Base-by-base conservation (phyloP, 2,888 invertebrate species). In the Balanococcus diminutus region DNA sequence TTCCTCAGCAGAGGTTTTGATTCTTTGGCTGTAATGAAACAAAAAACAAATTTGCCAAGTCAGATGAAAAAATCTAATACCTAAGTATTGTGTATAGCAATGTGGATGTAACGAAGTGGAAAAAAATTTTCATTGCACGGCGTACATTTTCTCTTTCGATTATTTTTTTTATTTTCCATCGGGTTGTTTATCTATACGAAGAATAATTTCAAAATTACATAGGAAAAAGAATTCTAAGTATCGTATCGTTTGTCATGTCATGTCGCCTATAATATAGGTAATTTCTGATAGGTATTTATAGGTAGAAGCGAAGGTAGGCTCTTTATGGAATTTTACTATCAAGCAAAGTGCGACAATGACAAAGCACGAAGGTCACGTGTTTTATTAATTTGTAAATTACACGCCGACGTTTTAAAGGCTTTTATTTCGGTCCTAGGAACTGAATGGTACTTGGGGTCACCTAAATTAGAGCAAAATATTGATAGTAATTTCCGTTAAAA, bases 401-500 rank as follows among this genome's bases (percentile, higher is more conserved):
- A n/a, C 32, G 25, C 19, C 22, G 75, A 79, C 75, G 75, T 36
- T 36, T 79, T 36, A 79, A 79, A 79, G 46, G 32, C 46, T 81
- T 81, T 42, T 81, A 51, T 82, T 16, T 51, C 56, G 82, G 82
- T 82, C 32, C 82, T 82, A 82, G 82, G 82, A 56, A 51, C 82
- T 51, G 82, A 82, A 82, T 82, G 82, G 82, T 82, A 82, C 82
- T 82, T 82, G 82, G 11, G 56, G 31, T 56, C 31, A 56, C 56
- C 82, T 19, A 82, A 82, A 82, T 51, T 51, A 36, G n/a, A 19
- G 75, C 36, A 19, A 36, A 79, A 67, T 67, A 67, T 67, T 67
- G 67, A n/a, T 85, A 51, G 51, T 79, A 85, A 85, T 85, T 85
- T 85, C n/a, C 79, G 75, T 85, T 85, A 85, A 85, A 85, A 85